Evolutionary conservation across 2,113 vertebrate genomes (phyloP).

Genomic region (Crotalus horridus): DNA sequence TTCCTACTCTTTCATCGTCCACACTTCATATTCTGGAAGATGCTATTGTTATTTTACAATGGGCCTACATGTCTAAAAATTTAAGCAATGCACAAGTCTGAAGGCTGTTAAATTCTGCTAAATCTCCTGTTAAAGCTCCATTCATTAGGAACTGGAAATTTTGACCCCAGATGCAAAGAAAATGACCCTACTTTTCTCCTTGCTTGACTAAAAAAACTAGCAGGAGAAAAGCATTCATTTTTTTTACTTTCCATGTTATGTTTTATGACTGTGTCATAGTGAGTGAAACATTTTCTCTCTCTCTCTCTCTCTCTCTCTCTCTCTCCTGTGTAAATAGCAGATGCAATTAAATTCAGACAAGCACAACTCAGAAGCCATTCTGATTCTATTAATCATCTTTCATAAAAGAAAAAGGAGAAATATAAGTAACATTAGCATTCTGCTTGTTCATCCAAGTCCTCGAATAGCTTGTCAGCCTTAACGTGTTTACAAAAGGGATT

Average conservation of each 20-base stretch:
- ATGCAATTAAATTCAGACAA: conserved; percentile 25
- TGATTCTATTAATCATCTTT: conserved; percentile 54
- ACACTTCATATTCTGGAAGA: background rate
- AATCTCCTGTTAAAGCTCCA: background rate
- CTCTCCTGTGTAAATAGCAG: background rate
- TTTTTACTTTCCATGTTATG: background rate
- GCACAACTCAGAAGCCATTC: conserved; percentile 43
- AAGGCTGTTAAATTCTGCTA: background rate
- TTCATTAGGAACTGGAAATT: background rate
- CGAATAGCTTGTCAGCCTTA: conserved; percentile 56
- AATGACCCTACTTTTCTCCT: background rate
- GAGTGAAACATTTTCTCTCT: background rate
- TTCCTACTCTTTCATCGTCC: background rate
- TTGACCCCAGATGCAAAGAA: conserved; percentile 6
- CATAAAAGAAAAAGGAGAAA: conserved; percentile 53
- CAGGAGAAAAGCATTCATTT: background rate
- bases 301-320: background rate
- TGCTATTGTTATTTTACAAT: conserved; percentile 3
- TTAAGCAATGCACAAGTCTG: background rate
- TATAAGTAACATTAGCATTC: conserved; percentile 55
- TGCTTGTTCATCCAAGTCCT: conserved; percentile 42
- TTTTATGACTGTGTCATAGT: background rate
- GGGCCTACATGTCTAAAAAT: background rate
- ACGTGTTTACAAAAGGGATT: conserved; percentile 62
- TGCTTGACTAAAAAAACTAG: conserved; percentile 15